Percentiles rank a stretch among this genome's conserved stretches.
These are phyloP conservation scores for Sialia sialis DNA, from an alignment of 2,113 vertebrate species.

Conservation along the genomic window DNA sequence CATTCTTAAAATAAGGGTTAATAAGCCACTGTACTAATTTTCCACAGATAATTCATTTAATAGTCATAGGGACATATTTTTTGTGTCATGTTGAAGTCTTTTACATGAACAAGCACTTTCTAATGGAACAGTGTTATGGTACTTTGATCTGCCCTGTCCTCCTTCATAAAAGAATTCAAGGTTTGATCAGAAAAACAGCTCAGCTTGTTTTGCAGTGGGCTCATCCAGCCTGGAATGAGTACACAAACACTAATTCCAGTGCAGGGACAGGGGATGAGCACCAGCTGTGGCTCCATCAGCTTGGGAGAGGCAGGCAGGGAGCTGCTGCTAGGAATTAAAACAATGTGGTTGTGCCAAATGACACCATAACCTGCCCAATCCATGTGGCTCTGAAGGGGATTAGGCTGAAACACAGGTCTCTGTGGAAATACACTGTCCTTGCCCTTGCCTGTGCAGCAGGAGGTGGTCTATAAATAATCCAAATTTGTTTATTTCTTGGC, in stretches of 20 bases:
- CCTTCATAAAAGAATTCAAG: not conserved
- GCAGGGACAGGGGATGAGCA: not conserved
- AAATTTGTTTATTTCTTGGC: not conserved
- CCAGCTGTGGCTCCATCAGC: rapidly evolving
- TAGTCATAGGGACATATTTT: not conserved
- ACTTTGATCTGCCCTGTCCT: not conserved
- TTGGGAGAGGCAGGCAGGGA: not conserved
- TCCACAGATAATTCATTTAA: not conserved
- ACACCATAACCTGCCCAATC: not conserved
- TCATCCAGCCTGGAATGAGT: not conserved
- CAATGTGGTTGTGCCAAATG: not conserved
- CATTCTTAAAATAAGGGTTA: conserved; percentile 25
- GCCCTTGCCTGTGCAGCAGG: not conserved
- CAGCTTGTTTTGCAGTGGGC: not conserved
- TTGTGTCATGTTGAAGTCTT: not conserved
- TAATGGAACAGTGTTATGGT: not conserved
- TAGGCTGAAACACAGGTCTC: not conserved
- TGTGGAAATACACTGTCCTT: not conserved
- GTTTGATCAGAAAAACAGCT: not conserved
- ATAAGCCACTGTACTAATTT: not conserved
- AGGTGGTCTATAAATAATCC: not conserved
- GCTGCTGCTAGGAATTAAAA: not conserved
- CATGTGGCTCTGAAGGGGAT: rapidly evolving
- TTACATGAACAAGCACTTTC: not conserved
- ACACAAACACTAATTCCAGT: not conserved